phyloP scores from a whole-genome alignment of 2,888 invertebrate species.

The Labia minor region DNA sequence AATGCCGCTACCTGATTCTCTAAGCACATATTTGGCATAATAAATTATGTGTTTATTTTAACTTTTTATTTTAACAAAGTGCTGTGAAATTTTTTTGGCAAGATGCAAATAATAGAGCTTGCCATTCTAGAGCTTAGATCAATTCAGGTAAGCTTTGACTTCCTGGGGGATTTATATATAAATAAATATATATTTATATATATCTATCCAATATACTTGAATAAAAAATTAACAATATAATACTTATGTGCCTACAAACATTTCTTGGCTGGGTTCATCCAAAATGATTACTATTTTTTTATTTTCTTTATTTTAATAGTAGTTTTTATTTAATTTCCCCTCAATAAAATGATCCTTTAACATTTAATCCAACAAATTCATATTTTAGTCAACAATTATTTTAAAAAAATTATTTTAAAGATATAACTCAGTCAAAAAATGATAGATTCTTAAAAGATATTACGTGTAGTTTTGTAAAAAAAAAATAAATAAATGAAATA shows the following conservation, averaged over 20 bases:
- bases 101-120: slow-evolving; percentile 9
- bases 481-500: background rate
- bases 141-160: slow-evolving; percentile 14
- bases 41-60: background rate
- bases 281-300: background rate
- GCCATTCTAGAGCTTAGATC: background rate
- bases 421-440: slow-evolving; percentile 4
- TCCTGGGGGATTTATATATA: background rate
- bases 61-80: background rate
- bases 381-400: background rate
- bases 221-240: background rate
- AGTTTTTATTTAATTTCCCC: background rate
- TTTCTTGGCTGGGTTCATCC: slow-evolving; percentile 2
- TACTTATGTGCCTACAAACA: slow-evolving; percentile 7
- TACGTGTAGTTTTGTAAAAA: slow-evolving; percentile 1
- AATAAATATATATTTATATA: slow-evolving; percentile 1
- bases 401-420: background rate
- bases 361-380: background rate
- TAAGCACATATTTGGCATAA: background rate
- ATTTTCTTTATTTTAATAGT: background rate
- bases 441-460: slow-evolving; percentile 13
- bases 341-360: background rate
- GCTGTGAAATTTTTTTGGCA: slow-evolving; percentile 9
- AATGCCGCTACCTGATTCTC: slow-evolving; percentile 15
- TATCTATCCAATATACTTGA: slow-evolving; percentile 13